Percentiles rank a stretch among this genome's conserved stretches.
Conservation (phyloP, 2,888 invertebrate species). For the Cosmia pyralina region DNA sequence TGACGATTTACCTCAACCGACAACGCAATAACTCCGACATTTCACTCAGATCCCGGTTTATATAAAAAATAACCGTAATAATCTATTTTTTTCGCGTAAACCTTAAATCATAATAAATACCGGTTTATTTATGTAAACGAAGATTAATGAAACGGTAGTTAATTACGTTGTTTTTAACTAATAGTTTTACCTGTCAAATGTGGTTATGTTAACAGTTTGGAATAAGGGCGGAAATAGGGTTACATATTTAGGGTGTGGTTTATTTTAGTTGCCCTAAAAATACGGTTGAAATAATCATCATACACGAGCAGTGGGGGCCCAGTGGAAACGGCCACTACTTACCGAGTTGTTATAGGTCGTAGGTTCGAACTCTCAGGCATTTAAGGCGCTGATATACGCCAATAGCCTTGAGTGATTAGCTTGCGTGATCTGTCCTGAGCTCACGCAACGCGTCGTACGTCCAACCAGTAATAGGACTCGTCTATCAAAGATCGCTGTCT, state of each 20-base stretch:
- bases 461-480: too few relatives aligned
- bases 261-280: conserved; percentile 10
- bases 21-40: conserved; percentile 25
- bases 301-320: neutral
- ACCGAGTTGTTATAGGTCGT: neutral
- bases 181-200: conserved; percentile 47
- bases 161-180: conserved; percentile 52
- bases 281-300: neutral
- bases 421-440: too few relatives aligned
- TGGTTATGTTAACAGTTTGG: conserved; percentile 32
- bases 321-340: neutral
- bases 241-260: conserved; percentile 9
- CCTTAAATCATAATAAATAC: conserved; percentile 50
- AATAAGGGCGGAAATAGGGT: conserved; percentile 25
- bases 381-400: neutral
- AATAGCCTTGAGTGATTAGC: too few relatives aligned
- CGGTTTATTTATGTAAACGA: conserved; percentile 37
- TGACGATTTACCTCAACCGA: conserved; percentile 1
- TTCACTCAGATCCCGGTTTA: conserved; percentile 24
- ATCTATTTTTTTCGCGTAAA: conserved; percentile 42
- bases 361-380: neutral
- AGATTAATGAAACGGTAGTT: conserved; percentile 56
- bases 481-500: too few relatives aligned
- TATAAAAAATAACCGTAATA: conserved; percentile 44
- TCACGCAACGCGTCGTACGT: too few relatives aligned